These are phyloP conservation scores for Sepiola atlantica DNA, from an alignment of 2,888 invertebrate genomes.

Conservation along the genomic window DNA sequence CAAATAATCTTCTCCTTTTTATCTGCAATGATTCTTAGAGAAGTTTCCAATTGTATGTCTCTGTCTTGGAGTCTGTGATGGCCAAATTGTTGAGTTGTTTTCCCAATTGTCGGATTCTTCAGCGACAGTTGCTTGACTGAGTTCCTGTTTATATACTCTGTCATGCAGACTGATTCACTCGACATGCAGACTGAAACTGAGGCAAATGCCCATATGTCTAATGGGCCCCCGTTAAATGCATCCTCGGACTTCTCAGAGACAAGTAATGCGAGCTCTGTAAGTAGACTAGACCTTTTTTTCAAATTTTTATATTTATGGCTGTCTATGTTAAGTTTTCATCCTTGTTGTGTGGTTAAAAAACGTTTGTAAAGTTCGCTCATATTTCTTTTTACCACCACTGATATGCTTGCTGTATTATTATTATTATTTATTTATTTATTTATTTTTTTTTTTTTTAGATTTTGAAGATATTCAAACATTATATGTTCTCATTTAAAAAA, in stretches of 20 bases:
- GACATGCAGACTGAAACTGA: conserved; percentile 44
- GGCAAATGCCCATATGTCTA: conserved; percentile 42
- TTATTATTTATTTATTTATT: not conserved
- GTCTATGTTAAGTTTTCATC: conserved; percentile 23
- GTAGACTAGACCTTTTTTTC: conserved; percentile 43
- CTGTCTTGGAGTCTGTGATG: conserved; percentile 46
- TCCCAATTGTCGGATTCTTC: conserved; percentile 40
- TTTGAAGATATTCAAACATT: conserved; percentile 23
- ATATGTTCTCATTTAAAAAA: not conserved
- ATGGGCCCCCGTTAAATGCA: conserved; percentile 45
- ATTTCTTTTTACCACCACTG: not conserved
- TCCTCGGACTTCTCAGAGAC: conserved; percentile 46
- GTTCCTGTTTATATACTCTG: conserved; percentile 46
- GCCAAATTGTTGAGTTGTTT: conserved; percentile 37
- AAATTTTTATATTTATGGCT: conserved; percentile 41
- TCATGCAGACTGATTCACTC: conserved; percentile 46
- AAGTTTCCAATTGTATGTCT: conserved; percentile 41
- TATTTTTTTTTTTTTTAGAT: not conserved
- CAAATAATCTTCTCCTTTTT: not conserved
- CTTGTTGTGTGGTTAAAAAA: conserved; percentile 42
- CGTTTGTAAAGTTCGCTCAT: conserved; percentile 23
- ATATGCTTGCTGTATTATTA: conserved; percentile 22
- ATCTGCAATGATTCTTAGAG: conserved; percentile 40
- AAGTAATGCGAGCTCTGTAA: conserved; percentile 46
- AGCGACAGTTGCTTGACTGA: conserved; percentile 42